phyloP scores from a whole-genome alignment of 2,888 invertebrate genomes.

The Pammene aurita region DNA sequence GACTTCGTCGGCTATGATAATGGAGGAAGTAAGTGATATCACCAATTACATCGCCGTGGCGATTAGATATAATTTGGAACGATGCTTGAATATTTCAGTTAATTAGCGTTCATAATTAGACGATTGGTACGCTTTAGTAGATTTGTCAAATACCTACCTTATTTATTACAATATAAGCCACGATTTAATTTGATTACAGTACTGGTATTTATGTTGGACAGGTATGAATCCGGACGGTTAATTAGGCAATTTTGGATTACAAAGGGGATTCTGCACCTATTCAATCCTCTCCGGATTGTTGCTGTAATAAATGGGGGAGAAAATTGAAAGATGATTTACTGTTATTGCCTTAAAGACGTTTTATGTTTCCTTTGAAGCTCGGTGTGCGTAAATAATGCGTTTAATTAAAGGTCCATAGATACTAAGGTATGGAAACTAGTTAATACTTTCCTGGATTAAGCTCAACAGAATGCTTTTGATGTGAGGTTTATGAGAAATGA shows the following conservation, averaged over 20 bases:
- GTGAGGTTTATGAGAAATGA: neutral
- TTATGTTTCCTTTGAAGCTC: slow-evolving; percentile 43
- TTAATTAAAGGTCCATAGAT: slow-evolving; percentile 15
- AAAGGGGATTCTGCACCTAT: slow-evolving; percentile 37
- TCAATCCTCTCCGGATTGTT: slow-evolving; percentile 35
- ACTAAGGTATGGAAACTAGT: neutral
- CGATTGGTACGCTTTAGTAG: slow-evolving; percentile 48
- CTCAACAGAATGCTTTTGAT: neutral
- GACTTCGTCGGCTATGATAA: slow-evolving; percentile 33
- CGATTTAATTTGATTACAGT: slow-evolving; percentile 46
- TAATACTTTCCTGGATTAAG: neutral
- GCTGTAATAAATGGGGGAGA: slow-evolving; percentile 41
- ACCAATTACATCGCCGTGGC: slow-evolving; percentile 50
- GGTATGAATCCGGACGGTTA: slow-evolving; percentile 28
- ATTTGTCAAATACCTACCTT: slow-evolving; percentile 34
- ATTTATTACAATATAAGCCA: slow-evolving; percentile 43
- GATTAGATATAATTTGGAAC: slow-evolving; percentile 49
- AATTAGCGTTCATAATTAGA: slow-evolving; percentile 55
- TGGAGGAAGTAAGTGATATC: slow-evolving; percentile 47
- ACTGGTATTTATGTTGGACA: slow-evolving; percentile 45
- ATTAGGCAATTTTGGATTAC: slow-evolving; percentile 41
- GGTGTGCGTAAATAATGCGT: slow-evolving; percentile 29
- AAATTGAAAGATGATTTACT: slow-evolving; percentile 43
- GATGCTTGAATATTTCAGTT: slow-evolving; percentile 49
- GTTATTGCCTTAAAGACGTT: slow-evolving; percentile 48